Evolutionary conservation across 2,888 invertebrate genomes (phyloP).

Genomic region (Synanthedon vespiformis): DNA sequence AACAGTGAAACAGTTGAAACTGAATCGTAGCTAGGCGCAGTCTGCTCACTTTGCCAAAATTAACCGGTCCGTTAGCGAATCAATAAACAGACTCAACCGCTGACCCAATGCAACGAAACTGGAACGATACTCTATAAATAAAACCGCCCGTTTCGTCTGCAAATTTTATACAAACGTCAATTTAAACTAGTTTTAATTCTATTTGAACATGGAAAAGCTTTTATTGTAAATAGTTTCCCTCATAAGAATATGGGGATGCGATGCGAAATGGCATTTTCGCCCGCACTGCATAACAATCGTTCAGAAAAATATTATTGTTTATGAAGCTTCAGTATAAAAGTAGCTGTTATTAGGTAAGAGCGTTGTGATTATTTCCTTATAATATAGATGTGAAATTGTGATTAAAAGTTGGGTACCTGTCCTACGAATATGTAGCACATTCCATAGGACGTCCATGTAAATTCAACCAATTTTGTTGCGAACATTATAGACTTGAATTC

Average conservation of each 20-base stretch:
- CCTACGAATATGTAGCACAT: no score
- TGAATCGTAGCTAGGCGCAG: constrained; percentile 2
- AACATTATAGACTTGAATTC: no score
- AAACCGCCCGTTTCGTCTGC: constrained; percentile 36
- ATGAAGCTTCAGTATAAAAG: no score
- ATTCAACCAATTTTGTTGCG: no score
- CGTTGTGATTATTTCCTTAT: no score
- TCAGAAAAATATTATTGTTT: not conserved
- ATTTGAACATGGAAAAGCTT: constrained; percentile 36
- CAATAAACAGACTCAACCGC: constrained; percentile 54
- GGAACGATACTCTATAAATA: constrained; percentile 56
- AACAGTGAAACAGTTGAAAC: not conserved
- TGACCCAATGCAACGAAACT: constrained; percentile 56
- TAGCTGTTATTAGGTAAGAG: no score
- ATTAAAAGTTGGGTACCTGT: no score
- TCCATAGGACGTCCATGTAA: no score
- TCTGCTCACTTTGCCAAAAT: constrained; percentile 48
- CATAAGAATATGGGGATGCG: not conserved
- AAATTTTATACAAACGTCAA: constrained; percentile 46
- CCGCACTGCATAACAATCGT: not conserved
- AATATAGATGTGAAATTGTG: no score
- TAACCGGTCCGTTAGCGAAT: constrained; percentile 53
- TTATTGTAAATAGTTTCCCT: constrained; percentile 13
- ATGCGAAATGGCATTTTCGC: not conserved
- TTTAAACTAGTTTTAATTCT: constrained; percentile 32